A percentile compares a stretch with the other conserved stretches of the same genome.
These are phyloP conservation scores for Ochlodes sylvanus DNA, from an alignment of 2,888 invertebrate genomes.

Conservation along the genomic window DNA sequence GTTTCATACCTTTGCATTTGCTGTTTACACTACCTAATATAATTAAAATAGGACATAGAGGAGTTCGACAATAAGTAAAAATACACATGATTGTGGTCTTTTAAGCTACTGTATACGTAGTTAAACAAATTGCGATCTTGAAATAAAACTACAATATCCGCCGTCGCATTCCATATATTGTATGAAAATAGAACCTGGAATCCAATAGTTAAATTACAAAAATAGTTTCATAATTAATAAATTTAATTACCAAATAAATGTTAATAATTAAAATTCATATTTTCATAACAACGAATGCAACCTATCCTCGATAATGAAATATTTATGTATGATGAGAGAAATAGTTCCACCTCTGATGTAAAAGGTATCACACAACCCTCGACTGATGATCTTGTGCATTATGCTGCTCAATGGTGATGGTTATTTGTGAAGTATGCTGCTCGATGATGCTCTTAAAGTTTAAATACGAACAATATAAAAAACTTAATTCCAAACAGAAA, in stretches of 20 bases:
- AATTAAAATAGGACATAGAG: no score
- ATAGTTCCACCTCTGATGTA: conserved; percentile 68
- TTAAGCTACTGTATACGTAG: background rate
- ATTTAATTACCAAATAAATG: conserved; percentile 36
- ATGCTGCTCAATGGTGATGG: conserved; percentile 51
- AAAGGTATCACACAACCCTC: conserved; percentile 64
- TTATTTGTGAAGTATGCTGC: conserved; percentile 47
- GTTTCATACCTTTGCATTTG: no score
- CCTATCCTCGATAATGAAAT: conserved; percentile 74
- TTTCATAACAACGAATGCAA: conserved; percentile 80
- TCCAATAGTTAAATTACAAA: conserved; percentile 43
- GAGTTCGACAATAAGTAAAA: no score
- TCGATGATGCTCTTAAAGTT: conserved; percentile 46
- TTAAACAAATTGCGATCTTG: background rate
- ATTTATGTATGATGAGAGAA: conserved; percentile 61
- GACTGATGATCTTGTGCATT: conserved; percentile 55
- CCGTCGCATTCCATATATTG: conserved; percentile 83
- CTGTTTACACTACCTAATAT: no score
- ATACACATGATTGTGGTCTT: background rate
- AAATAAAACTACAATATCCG: conserved; percentile 71
- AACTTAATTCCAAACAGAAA: conserved; percentile 54
- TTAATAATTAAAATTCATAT: conserved; percentile 50
- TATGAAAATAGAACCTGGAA: conserved; percentile 66
- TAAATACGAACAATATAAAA: conserved; percentile 58
- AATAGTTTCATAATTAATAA: conserved; percentile 44